Conservation (phyloP, 2,113 vertebrate species). For the Pithys albifrons region DNA sequence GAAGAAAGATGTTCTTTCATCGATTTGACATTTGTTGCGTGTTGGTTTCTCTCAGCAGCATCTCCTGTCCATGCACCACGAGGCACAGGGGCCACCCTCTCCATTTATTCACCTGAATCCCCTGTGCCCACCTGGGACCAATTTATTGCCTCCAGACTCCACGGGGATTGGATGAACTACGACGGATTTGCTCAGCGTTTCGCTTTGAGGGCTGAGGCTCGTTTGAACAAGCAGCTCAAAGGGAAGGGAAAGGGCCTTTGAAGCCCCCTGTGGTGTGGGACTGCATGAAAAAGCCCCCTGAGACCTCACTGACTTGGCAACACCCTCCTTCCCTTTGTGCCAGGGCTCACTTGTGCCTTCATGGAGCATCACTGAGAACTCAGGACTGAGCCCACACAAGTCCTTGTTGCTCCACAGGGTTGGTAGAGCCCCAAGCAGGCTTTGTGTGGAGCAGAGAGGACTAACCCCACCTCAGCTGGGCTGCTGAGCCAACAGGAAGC, state of each 20-base stretch:
- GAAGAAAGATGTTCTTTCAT: neutral
- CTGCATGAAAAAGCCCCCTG: slow-evolving; percentile 3
- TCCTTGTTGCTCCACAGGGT: accelerated
- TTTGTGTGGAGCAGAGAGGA: neutral
- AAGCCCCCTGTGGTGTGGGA: neutral
- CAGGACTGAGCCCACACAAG: neutral
- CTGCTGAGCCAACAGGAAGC: neutral
- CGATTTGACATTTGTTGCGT: neutral
- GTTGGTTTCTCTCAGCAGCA: neutral
- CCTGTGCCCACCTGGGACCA: neutral
- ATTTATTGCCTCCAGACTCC: accelerated
- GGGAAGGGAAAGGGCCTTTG: slow-evolving; percentile 33
- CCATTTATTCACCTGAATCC: neutral
- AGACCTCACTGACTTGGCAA: neutral
- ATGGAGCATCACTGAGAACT: neutral
- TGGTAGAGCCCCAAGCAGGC: neutral
- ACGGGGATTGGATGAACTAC: neutral
- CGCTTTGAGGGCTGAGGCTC: slow-evolving; percentile 13
- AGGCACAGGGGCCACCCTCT: neutral
- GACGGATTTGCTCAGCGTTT: neutral
- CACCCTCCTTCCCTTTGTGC: neutral
- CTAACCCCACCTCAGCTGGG: accelerated
- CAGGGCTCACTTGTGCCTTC: accelerated
- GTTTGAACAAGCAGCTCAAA: slow-evolving; percentile 60
- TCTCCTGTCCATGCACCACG: neutral